Evolutionary conservation across 2,797 vertebrate species (phyloP), one percentile per base, ranked within the genome.

Genomic region (Rhinophrynus dorsalis): DNA sequence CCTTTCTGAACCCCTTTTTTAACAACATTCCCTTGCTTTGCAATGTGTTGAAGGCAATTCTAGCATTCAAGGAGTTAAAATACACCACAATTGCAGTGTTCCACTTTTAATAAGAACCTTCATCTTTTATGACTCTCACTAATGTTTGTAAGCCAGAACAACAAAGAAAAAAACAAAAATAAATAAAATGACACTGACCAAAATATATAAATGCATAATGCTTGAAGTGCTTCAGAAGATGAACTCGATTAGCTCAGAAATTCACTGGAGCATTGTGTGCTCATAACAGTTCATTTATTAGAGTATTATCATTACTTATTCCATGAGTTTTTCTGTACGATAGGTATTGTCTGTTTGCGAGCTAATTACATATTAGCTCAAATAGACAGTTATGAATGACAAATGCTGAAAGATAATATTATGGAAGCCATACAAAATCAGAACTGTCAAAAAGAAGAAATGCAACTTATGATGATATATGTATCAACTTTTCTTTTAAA

Each of bases 301-400:
- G 48, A 40, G 42, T 65, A 40, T 42, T 54, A 12, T 6, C 12
- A 23, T 57, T 57, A 24, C 32, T 48, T 23, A 13, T 57, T 2
- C 20, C n/a, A 38, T 55, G 8, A 55, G 9, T 18, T 7, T 35
- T 27, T 35, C 60, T 51, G 45, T 51, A 37, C 17, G 20, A 64
- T 64, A 29, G 26, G 20, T 26, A 50, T 35, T 64, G 32, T 64
- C 18, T 32, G 44, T 33, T 50, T 51, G n/a, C 21, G 32, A 64
- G 32, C 20, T 51, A 51, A 51, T 50, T 50, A 45, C 23, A 64
- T 64, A 51, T 64, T 51, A 51, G 60, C 60, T 64, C 60, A 51
- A 30, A 64, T 24, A 64, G 57, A 29, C 57, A 60, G 26, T 15
- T 27, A 23, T 60, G 60, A 50, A 23, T 50, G 45, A 51, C 45